Percentiles rank a stretch among this genome's conserved stretches.
Conservation (phyloP, 30 jellyfish, hydroid and myxozoan genomes). For the Haliclystus octoradiatus region DNA sequence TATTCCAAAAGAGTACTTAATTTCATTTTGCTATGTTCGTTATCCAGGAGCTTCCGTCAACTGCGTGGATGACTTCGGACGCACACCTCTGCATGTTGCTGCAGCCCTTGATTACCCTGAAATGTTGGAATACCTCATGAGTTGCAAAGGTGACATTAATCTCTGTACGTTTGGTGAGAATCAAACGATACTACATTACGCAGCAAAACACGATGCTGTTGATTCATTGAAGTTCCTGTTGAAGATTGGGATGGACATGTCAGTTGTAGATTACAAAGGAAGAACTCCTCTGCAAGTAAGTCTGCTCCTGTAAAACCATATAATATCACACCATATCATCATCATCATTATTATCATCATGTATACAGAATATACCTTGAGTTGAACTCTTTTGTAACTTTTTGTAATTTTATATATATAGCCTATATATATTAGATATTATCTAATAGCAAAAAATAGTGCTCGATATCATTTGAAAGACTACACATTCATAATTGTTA, state of each 20-base stretch:
- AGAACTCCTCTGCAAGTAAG: conserved; percentile 95
- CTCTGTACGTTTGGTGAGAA: conserved; percentile 72
- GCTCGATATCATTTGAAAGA: no score
- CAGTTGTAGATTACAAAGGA: conserved; percentile 73
- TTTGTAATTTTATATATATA: no score
- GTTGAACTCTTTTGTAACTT: no score
- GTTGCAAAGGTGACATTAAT: conserved; percentile 61
- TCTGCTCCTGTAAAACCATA: no score
- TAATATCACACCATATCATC: no score
- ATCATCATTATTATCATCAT: no score
- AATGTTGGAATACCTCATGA: conserved; percentile 66
- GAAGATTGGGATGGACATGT: conserved; percentile 57
- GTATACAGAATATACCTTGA: no score
- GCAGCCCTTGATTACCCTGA: conserved; percentile 90
- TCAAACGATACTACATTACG: conserved; percentile 85
- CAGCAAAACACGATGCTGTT: conserved; percentile 94
- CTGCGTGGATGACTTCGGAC: conserved; percentile 68
- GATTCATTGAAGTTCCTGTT: conserved; percentile 42
- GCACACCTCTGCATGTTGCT: conserved; percentile 98
- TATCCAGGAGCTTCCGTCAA: conserved; percentile 91
- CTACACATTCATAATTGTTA: no score
- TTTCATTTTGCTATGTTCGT: no score
- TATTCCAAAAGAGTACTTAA: no score
- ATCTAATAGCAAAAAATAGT: no score
- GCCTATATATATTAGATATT: no score